These are phyloP conservation scores for Drosophila fulvimacula DNA, from an alignment of 2,888 invertebrate species.

Conservation along the genomic window DNA sequence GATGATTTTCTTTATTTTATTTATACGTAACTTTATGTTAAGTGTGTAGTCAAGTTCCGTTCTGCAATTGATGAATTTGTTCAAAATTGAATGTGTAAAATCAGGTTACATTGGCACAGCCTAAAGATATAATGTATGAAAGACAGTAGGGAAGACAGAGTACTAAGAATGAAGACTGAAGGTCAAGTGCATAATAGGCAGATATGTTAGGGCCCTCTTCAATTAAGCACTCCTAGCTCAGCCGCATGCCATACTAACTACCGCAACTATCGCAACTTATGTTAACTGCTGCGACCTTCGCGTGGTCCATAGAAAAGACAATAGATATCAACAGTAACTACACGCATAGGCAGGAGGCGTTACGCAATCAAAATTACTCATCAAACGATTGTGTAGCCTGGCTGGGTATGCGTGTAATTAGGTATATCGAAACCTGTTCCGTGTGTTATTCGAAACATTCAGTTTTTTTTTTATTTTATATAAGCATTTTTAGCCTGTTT, in stretches of 20 bases:
- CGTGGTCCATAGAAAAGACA: constrained; percentile 72
- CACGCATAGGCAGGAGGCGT: constrained; percentile 10
- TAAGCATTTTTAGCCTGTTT: constrained; percentile 57
- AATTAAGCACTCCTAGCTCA: constrained; percentile 37
- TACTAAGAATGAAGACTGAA: constrained; percentile 75
- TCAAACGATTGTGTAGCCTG: neutral
- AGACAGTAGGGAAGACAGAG: constrained; percentile 18
- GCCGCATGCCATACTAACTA: constrained; percentile 23
- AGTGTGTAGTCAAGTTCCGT: constrained; percentile 55
- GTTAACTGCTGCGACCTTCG: constrained; percentile 40
- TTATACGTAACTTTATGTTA: constrained; percentile 55
- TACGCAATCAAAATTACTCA: constrained; percentile 11
- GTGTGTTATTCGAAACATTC: constrained; percentile 61
- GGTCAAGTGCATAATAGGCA: constrained; percentile 69
- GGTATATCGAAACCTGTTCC: constrained; percentile 21
- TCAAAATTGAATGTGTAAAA: constrained; percentile 52
- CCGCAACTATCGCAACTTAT: constrained; percentile 18
- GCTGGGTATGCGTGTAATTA: constrained; percentile 5
- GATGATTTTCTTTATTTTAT: constrained; percentile 40
- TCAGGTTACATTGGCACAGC: constrained; percentile 39
- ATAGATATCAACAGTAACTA: constrained; percentile 35
- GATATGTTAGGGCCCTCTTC: constrained; percentile 36
- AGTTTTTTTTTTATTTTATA: constrained; percentile 49
- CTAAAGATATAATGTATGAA: constrained; percentile 5
- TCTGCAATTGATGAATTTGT: constrained; percentile 54